Base-by-base conservation (phyloP, 2,888 invertebrate species). In the Parelbella ahira region DNA sequence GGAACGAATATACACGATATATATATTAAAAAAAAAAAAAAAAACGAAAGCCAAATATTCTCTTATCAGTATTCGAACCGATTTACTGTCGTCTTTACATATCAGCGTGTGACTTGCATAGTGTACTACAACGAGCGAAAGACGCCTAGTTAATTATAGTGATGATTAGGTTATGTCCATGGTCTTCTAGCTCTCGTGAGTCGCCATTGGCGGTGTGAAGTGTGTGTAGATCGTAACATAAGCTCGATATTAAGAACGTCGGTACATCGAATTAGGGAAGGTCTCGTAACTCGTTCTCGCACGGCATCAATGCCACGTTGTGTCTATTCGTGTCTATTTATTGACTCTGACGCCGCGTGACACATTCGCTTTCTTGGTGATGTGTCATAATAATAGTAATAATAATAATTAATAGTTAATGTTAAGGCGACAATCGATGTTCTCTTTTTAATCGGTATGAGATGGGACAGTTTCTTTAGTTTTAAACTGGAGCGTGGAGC, bases 81-180 rank as follows among this genome's bases (percentile, higher is more conserved):
- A 70, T 68, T 72, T 71, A 78, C 73, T 76, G 69, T 77, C 72
- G 63, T 78, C 74, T 71, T 78, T 81, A 87, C 87, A 87, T 87
- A 87, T 87, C 86, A 86, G 76, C 71, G 72, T 76, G 82, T 83
- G 84, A 83, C 81, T 82, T 83, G 77, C 69, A 66, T 80, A 81
- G 74, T 68, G 65, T 72, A 72, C 67, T 73, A 68, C 45, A 68
- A 65, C 53, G 68, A 68, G 61, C 65, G 68, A 72, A 60, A 58
- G 62, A 64, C 69, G 71, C 74, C 71, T 72, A 70, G 60, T 61
- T 38, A n/a, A n/a, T n/a, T n/a, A n/a, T 74, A 36, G 32, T 30
- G 4, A 43, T 43, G 37, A 36, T 38, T 54, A 54, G 70, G 65
- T 68, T 69, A 67, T 65, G 58, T 63, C 63, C 61, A 70, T 63